phyloP scores from a whole-genome alignment of 2,797 vertebrate species.

The Apodemus agrarius region DNA sequence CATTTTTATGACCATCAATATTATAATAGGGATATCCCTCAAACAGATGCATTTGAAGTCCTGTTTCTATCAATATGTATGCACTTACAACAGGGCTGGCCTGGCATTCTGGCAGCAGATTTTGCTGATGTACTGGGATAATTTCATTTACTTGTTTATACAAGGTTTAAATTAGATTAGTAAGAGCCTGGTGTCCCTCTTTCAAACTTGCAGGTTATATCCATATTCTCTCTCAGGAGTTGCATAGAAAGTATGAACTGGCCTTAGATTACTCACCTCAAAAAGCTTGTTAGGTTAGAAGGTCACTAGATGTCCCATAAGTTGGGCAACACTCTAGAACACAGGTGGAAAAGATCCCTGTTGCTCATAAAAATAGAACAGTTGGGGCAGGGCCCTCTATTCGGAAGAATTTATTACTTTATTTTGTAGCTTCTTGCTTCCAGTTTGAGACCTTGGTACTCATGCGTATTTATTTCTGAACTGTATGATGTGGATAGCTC shows the following conservation, averaged over 20 bases:
- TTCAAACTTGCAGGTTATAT: neutral
- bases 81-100: constrained; percentile 40
- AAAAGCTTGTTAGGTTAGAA: neutral
- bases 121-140: constrained; percentile 53
- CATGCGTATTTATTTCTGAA: neutral
- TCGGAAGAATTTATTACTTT: neutral
- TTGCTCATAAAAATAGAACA: neutral
- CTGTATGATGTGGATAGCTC: neutral
- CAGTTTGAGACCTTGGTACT: neutral
- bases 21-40: constrained; percentile 25
- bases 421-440: neutral
- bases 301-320: neutral
- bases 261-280: neutral
- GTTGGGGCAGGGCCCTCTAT: neutral
- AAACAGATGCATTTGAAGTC: constrained; percentile 57
- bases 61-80: constrained; percentile 63
- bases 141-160: constrained; percentile 65
- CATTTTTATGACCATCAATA: constrained; percentile 16
- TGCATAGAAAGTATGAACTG: neutral
- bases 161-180: constrained; percentile 64
- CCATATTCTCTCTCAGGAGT: neutral
- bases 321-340: neutral
- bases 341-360: neutral
- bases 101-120: constrained; percentile 9
- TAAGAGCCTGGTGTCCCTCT: constrained; percentile 21